Conservation (phyloP, 2,113 vertebrate genomes). For the Neomonachus schauinslandi region DNA sequence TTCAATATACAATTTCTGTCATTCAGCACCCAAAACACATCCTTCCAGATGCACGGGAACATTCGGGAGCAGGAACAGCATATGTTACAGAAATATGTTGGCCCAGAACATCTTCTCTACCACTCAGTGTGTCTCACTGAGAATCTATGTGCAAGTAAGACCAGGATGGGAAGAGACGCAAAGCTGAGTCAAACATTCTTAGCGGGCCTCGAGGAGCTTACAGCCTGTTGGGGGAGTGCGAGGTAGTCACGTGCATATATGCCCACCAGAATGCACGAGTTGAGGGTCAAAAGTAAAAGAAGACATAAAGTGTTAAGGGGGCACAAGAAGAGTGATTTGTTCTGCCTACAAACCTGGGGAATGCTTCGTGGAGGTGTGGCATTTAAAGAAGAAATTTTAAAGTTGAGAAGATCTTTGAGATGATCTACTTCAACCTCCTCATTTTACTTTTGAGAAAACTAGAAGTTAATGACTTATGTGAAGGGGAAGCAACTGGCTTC, state of each 20-base stretch:
- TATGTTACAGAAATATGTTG: neutral
- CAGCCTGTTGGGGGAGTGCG: neutral
- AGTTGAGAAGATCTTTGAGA: neutral
- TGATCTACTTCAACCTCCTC: neutral
- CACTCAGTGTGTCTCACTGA: neutral
- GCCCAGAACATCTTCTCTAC: neutral
- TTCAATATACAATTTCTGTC: neutral
- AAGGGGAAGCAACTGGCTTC: neutral
- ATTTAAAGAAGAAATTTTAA: neutral
- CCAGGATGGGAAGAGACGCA: no score
- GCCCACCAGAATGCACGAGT: neutral
- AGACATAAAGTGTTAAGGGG: neutral
- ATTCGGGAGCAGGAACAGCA: neutral
- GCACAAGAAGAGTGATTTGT: neutral
- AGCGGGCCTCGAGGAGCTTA: neutral
- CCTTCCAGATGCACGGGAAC: neutral
- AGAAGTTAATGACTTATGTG: neutral
- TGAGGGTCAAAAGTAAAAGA: neutral
- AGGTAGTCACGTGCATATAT: rapidly evolving
- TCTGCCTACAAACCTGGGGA: neutral
- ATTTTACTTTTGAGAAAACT: neutral
- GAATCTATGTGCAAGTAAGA: neutral
- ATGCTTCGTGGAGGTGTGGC: neutral
- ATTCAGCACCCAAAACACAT: neutral
- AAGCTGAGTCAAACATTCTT: neutral